Percentiles rank a stretch among this genome's conserved stretches.
Conservation (phyloP, 2,797 vertebrate species). For the Hydrolagus colliei region DNA sequence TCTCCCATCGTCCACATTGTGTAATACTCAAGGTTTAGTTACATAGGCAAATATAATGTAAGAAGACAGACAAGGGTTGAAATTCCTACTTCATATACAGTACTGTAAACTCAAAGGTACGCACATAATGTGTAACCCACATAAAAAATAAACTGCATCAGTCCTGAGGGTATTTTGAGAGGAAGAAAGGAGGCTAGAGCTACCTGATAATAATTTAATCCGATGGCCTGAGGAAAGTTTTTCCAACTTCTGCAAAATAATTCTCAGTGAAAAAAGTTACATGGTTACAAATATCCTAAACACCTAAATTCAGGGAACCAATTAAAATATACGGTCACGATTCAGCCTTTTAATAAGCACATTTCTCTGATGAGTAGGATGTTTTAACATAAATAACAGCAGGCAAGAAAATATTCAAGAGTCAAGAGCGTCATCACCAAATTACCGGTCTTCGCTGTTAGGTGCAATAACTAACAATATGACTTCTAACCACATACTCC, state of each 20-base stretch:
- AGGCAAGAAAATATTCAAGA: no score
- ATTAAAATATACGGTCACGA: neutral
- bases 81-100: neutral
- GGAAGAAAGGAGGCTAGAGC: neutral
- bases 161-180: neutral
- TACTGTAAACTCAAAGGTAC: neutral
- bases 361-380: neutral
- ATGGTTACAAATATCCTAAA: no score
- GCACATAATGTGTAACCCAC: neutral
- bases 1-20: neutral
- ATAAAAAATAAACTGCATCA: slow-evolving; percentile 1
- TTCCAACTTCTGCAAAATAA: neutral
- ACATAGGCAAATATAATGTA: no score
- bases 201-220: slow-evolving; percentile 12
- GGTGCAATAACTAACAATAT: no score
- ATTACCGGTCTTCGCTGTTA: no score
- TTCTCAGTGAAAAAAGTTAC: neutral
- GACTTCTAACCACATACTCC: no score
- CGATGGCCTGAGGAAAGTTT: neutral
- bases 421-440: no score
- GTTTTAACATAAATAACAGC: neutral
- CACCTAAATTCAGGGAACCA: neutral
- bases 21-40: neutral
- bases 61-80: neutral
- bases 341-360: neutral